Evolutionary conservation across 2,113 vertebrate genomes (phyloP).

Genomic region (Phrynosoma platyrhinos): DNA sequence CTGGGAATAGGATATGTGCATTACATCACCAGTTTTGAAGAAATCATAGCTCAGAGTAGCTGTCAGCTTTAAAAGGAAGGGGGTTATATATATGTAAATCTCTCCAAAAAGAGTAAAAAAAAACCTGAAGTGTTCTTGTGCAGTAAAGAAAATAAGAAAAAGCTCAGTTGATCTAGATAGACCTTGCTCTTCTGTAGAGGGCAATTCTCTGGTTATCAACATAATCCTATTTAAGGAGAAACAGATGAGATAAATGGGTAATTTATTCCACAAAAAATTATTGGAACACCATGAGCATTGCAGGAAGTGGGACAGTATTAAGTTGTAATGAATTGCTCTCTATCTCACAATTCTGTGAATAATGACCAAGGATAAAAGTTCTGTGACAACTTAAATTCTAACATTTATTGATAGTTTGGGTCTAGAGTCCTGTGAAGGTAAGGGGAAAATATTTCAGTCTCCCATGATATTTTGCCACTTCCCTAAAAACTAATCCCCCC

Average conservation of each 20-base stretch:
- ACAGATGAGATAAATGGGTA: background rate
- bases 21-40: conserved; percentile 15
- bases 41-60: conserved; percentile 20
- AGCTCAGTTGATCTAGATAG: background rate
- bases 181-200: background rate
- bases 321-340: background rate
- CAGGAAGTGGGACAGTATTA: background rate
- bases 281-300: background rate
- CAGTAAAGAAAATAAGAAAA: background rate
- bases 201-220: background rate
- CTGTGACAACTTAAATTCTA: too few relatives aligned
- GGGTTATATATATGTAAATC: background rate
- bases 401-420: too few relatives aligned
- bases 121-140: background rate
- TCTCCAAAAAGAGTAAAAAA: background rate
- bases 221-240: background rate
- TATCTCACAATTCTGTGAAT: background rate
- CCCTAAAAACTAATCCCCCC: too few relatives aligned
- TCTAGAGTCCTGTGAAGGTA: too few relatives aligned
- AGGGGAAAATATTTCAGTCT: too few relatives aligned
- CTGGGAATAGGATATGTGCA: background rate
- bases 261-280: background rate
- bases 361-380: too few relatives aligned
- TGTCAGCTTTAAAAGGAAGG: conserved; percentile 29
- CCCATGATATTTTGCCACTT: too few relatives aligned